These are phyloP conservation scores for Puntigrus tetrazona DNA, from an alignment of 2,113 vertebrate genomes.

Conservation along the genomic window DNA sequence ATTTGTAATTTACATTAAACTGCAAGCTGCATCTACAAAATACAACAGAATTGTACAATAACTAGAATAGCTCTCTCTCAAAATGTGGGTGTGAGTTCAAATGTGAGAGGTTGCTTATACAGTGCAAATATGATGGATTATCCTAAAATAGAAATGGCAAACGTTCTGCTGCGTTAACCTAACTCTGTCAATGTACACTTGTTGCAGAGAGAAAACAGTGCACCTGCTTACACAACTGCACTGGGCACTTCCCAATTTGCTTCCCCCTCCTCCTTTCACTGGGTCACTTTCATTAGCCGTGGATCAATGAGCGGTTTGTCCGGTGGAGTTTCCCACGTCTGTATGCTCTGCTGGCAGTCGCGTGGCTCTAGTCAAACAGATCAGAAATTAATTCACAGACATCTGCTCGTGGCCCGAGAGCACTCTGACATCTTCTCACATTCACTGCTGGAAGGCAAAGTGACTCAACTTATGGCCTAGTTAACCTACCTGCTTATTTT, in stretches of 20 bases:
- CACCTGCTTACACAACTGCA: not conserved
- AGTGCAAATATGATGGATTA: too few relatives aligned
- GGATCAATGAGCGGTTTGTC: constrained; percentile 87
- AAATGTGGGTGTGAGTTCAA: not conserved
- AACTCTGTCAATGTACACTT: not conserved
- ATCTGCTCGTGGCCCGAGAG: constrained; percentile 72
- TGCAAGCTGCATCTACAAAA: too few relatives aligned
- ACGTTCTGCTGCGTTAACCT: not conserved
- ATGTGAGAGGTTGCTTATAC: not conserved
- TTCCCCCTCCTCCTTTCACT: constrained; percentile 37
- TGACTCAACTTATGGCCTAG: constrained; percentile 53
- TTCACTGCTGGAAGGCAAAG: constrained; percentile 54
- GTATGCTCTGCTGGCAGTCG: constrained; percentile 79
- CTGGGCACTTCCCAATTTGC: not conserved
- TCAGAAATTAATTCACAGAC: constrained; percentile 65
- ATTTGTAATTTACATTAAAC: too few relatives aligned
- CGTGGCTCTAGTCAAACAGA: constrained; percentile 79
- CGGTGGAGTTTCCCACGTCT: constrained; percentile 85
- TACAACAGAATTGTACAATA: too few relatives aligned
- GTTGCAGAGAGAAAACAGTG: not conserved
- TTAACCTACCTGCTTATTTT: not conserved
- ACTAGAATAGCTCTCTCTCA: too few relatives aligned
- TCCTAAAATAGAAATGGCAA: not conserved
- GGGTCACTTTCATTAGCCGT: constrained; percentile 82
- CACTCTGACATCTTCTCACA: constrained; percentile 80